Base-by-base conservation (phyloP, 2,888 invertebrate genomes). In the Ganaspis brasiliensis region DNA sequence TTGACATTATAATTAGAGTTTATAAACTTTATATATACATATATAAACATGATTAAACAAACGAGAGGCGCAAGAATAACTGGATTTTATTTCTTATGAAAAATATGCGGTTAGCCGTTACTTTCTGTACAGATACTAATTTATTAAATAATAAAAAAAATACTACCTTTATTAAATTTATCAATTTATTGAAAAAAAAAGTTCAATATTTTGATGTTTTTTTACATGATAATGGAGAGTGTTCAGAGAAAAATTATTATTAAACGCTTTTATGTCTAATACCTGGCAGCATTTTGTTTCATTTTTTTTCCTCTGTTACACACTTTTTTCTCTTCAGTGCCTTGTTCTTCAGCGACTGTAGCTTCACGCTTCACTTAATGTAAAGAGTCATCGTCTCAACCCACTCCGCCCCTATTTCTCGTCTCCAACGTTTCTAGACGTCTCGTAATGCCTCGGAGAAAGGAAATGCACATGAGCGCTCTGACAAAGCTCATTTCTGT, bases 381-480 rank as follows among this genome's bases (percentile, higher is more conserved):
- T 9, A 14, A 67, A 67, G 40, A 67, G 67, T 67, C 67, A 67
- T 67, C 67, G 45, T 67, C 67, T 67, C 67, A 67, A 45, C 45
- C 24, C 40, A 45, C 63, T 37, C n/a, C 24, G 63, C 21, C 40
- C 45, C 63, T 63, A 21, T 14, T 24, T 37, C 21, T 37, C 21
- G 37, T 63, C 61, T 63, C 19, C 37, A 63, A 24, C 40, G n/a
- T 45, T 67, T 67, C 8, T 45, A 67, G 67, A 45, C 67, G 67
- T 67, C 67, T 67, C 67, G 14, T 63, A 63, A 63, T 63, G 40
- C 35, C 14, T 6, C 40, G 19, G 21, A 67, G 40, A 67, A 67
- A 67, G 67, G 67, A 67, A 67, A 67, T 67, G 67, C 67, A 67
- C 45, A 67, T 67, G 67, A 67, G 40, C 40, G 45, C 67, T n/a